A percentile compares a stretch with the other conserved stretches of the same genome.
Evolutionary conservation across 2,113 vertebrate genomes (phyloP).

Genomic region (Pycnonotus jocosus): DNA sequence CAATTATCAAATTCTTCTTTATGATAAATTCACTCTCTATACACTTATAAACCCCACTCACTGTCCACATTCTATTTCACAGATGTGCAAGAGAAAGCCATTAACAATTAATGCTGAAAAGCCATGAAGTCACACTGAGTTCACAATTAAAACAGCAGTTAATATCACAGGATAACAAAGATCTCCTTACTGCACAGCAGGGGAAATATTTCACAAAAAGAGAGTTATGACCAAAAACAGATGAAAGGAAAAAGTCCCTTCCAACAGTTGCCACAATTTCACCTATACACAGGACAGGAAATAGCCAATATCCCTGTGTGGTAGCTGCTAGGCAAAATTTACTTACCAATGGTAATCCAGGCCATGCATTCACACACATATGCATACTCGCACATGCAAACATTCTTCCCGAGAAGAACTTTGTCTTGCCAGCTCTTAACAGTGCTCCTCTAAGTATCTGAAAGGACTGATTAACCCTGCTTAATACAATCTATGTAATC

Average conservation of each 20-base stretch:
- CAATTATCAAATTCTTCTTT: not conserved
- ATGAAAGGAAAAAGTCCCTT: not conserved
- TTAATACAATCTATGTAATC: conserved; percentile 17
- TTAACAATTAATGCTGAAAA: not conserved
- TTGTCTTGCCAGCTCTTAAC: not conserved
- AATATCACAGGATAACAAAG: not conserved
- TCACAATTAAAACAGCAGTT: not conserved
- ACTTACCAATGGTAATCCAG: not conserved
- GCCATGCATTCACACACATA: not conserved
- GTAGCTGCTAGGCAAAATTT: not conserved
- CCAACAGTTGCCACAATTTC: not conserved
- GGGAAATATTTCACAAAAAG: not conserved
- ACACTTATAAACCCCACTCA: not conserved
- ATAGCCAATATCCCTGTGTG: not conserved
- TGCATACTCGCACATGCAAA: not conserved
- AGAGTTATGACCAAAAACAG: not conserved
- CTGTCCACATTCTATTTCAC: not conserved
- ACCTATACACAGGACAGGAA: not conserved
- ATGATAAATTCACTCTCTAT: not conserved
- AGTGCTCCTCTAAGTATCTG: not conserved
- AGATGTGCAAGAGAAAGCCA: not conserved
- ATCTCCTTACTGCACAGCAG: not conserved
- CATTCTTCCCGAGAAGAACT: not conserved
- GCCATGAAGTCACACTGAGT: not conserved
- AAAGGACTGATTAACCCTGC: not conserved